Conservation (phyloP, 2,888 invertebrate species). For the Hyppa rectilinea region DNA sequence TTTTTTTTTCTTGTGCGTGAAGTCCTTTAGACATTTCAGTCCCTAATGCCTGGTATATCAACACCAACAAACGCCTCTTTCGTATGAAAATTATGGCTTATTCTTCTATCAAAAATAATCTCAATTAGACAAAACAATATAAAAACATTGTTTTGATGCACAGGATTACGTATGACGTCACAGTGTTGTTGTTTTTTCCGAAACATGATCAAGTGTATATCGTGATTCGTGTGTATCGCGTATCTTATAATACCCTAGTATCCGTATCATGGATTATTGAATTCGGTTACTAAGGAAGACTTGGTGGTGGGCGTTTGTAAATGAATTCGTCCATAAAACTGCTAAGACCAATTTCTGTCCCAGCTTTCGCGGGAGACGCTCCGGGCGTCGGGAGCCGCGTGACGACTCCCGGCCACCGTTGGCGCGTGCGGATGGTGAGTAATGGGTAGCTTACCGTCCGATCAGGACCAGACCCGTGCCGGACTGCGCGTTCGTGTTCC, state of each 20-base stretch:
- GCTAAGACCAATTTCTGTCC: too few relatives aligned
- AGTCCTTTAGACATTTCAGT: too few relatives aligned
- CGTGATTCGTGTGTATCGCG: background rate
- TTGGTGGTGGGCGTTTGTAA: background rate
- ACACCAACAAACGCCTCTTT: background rate
- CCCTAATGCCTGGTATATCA: too few relatives aligned
- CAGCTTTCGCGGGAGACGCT: too few relatives aligned
- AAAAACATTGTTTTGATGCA: slow-evolving; percentile 22
- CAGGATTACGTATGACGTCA: slow-evolving; percentile 36
- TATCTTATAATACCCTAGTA: slow-evolving; percentile 51
- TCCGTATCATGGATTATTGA: slow-evolving; percentile 30
- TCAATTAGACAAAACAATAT: slow-evolving; percentile 6
- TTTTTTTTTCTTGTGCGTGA: too few relatives aligned
- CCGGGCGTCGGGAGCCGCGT: too few relatives aligned
- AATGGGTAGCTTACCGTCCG: too few relatives aligned
- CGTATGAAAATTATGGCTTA: background rate
- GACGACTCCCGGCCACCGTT: too few relatives aligned
- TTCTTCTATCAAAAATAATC: slow-evolving; percentile 3
- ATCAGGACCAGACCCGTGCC: too few relatives aligned
- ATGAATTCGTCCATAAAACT: background rate
- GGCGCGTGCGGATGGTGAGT: too few relatives aligned
- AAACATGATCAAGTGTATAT: slow-evolving; percentile 32
- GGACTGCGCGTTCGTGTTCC: too few relatives aligned
- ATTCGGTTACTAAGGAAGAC: slow-evolving; percentile 2
- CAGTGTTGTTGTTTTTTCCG: slow-evolving; percentile 31